phyloP scores from a whole-genome alignment of 2,888 invertebrate genomes.

The Aporophyla nigra region DNA sequence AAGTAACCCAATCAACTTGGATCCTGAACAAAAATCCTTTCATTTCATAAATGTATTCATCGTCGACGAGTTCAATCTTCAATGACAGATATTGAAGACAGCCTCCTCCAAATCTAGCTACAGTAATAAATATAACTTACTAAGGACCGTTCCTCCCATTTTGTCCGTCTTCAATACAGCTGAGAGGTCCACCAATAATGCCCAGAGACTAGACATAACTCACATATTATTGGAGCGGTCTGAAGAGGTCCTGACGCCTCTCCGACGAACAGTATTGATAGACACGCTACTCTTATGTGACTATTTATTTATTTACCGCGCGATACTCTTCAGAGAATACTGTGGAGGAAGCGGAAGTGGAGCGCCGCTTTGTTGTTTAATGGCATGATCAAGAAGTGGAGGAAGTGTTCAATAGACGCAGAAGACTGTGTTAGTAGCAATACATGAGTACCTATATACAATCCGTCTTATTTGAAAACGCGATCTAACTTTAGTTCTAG shows the following conservation, averaged over 20 bases:
- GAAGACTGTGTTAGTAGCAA: neutral
- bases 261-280: slow-evolving; percentile 45
- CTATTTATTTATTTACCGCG: slow-evolving; percentile 50
- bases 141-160: slow-evolving; percentile 1
- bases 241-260: slow-evolving; percentile 37
- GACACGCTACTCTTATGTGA: slow-evolving; percentile 48
- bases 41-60: neutral
- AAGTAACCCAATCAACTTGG: neutral
- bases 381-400: slow-evolving; percentile 42
- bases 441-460: neutral
- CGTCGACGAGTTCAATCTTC: slow-evolving; percentile 3
- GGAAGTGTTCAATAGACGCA: slow-evolving; percentile 28
- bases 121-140: slow-evolving; percentile 28
- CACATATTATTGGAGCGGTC: slow-evolving; percentile 52
- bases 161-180: slow-evolving; percentile 22
- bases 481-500: no score
- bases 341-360: slow-evolving; percentile 40
- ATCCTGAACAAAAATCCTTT: neutral
- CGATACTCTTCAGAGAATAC: slow-evolving; percentile 50
- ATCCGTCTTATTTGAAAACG: no score
- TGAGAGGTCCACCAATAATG: slow-evolving; percentile 25
- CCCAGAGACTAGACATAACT: slow-evolving; percentile 24
- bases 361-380: slow-evolving; percentile 47
- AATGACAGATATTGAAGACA: slow-evolving; percentile 4
- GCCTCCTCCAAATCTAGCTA: neutral